Percentiles rank a stretch among this genome's conserved stretches.
These are phyloP conservation scores for Pteria penguin DNA, from an alignment of 2,888 invertebrate genomes.

Conservation along the genomic window DNA sequence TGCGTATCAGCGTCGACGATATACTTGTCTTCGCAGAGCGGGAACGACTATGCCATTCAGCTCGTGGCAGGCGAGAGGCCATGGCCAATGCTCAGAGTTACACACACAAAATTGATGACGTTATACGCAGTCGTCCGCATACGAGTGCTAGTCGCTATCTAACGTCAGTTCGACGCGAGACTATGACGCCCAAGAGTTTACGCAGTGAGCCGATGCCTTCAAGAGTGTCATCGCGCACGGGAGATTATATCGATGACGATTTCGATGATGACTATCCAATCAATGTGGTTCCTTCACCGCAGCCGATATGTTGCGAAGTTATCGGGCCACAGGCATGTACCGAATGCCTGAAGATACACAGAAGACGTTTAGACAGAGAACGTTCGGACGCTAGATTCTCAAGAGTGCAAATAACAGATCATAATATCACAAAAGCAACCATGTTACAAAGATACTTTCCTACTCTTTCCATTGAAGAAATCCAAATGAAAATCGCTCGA, in stretches of 20 bases:
- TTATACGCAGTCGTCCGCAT: conserved; percentile 46
- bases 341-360: conserved; percentile 63
- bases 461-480: conserved; percentile 59
- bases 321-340: conserved; percentile 71
- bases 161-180: conserved; percentile 39
- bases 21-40: conserved; percentile 59
- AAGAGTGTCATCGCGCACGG: conserved; percentile 41
- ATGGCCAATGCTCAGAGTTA: conserved; percentile 55
- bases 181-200: conserved; percentile 55
- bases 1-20: conserved; percentile 54
- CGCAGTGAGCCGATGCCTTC: conserved; percentile 60
- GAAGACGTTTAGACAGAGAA: conserved; percentile 53
- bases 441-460: conserved; percentile 66
- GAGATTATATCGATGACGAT: conserved; percentile 40
- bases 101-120: conserved; percentile 53
- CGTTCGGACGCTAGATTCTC: conserved; percentile 60
- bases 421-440: conserved; percentile 65
- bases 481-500: conserved; percentile 67
- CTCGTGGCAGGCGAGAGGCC: conserved; percentile 52
- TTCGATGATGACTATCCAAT: conserved; percentile 45
- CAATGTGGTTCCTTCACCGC: conserved; percentile 30
- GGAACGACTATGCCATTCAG: conserved; percentile 54
- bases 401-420: conserved; percentile 62
- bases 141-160: conserved; percentile 58
- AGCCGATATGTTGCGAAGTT: conserved; percentile 57